Base-by-base conservation (phyloP, 2,113 vertebrate genomes). In the Vidua chalybeata region DNA sequence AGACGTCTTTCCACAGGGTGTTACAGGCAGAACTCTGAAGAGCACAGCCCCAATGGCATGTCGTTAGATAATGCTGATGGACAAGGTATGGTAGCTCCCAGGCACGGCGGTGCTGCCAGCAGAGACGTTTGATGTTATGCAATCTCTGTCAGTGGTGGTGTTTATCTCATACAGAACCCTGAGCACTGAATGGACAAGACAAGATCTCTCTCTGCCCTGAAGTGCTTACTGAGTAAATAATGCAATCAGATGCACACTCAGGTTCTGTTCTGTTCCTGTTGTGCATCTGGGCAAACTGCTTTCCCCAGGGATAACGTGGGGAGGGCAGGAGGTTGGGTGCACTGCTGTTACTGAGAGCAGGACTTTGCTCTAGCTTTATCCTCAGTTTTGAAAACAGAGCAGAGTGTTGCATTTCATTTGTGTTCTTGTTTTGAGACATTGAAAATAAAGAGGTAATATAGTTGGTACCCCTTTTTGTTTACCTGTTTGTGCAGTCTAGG, bases 1-100 rank as follows among this genome's bases (percentile, higher is more conserved):
- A 98, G 99, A 95, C 98, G 98, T 77, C 98, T 99, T 83, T 98
- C 98, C 10, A 87, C 98, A 1, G 98, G 98, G 9, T 98, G 99
- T 64, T 97, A 98, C 72, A 98, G 98, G 90, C 98, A 98, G 87
- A 98, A 98, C 96, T 98, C 97, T 0, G 98, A 99, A 51, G 97
- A 98, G 92, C 98, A 98, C 83, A 98, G 98, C 97, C 98, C 98
- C 84, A 99, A 99, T 26, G 98, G 98, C 75, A 80, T 98, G 81
- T 84, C 97, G 2, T 85, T 97, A 9, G 99, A 99, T 39, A 95
- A 95, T 58, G 87, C 97, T 77, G 98, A 98, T 68, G 96, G 95
- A 91, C 98, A 98, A 98, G 99, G 98, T 99, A 97, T 45, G 55
- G 84, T 86, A 75, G n/a, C 72, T 81, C 66, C 89, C 75, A 61